Evolutionary conservation across 2,797 vertebrate species (phyloP), one percentile per base, ranked within the genome.

Genomic region (Hydrophis major): DNA sequence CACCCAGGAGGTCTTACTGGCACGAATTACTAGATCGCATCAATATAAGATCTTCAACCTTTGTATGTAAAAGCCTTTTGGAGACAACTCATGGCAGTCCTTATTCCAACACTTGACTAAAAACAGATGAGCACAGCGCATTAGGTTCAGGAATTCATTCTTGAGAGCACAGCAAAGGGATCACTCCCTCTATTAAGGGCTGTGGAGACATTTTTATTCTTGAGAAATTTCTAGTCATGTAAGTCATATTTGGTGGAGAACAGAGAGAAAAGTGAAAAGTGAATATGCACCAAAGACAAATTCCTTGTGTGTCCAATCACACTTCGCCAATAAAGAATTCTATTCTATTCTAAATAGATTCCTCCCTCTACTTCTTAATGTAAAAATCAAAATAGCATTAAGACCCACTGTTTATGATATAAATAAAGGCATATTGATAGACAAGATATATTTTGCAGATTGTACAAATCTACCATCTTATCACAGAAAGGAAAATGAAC

Each of bases 121-220:
- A 97, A 98, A 97, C 96, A 96, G 94, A 95, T 95, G 94, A 93
- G 94, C 60, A 60, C 57, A 94, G 93, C 91, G 78, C 56, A 92
- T 95, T 97, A 94, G 92, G 95, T 96, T 96, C 96, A 97, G 94
- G 96, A 96, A 96, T 96, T 97, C 96, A 96, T 97, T 97, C 96
- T 63, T 95, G 94, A 93, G 93, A 96, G 94, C 94, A 93, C 94
- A 94, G 92, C 95, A 97, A 96, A 83, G 93, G 93, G 94, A 93
- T 94, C 94, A 93, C 93, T 95, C 95, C 28, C 78, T 95, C 90
- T 95, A 74, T 91, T 92, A 90, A 94, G 78, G 60, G 83, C 37
- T 87, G 69, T 32, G 89, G 90, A 93, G 92, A 97, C 87, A 89
- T 92, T 94, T 96, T 95, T 95, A 96, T 96, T 95, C 93, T 95